Percentiles rank a stretch among this genome's conserved stretches.
Conservation (phyloP, 2,113 vertebrate species). For the Oenanthe melanoleuca region DNA sequence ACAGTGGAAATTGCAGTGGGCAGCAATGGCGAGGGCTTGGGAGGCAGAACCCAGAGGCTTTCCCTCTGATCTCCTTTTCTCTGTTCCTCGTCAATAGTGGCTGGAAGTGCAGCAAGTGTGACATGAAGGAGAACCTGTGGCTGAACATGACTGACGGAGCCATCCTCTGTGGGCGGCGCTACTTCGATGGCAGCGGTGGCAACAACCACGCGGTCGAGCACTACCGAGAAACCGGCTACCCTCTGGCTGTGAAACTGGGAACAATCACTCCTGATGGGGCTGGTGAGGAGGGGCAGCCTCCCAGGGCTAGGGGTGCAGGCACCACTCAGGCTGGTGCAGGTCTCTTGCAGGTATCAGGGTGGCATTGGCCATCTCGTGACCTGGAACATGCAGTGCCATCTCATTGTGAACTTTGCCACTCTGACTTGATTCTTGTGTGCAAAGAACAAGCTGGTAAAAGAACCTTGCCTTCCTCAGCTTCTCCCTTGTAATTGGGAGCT, state of each 20-base stretch:
- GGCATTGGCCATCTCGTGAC: not conserved
- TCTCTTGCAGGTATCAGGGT: not conserved
- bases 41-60: not conserved
- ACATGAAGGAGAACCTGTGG: constrained; percentile 97
- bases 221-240: constrained; percentile 90
- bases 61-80: not conserved
- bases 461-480: not conserved
- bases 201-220: constrained; percentile 95
- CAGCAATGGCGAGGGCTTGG: not conserved
- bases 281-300: constrained; percentile 73
- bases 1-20: rapidly evolving
- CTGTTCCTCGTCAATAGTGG: constrained; percentile 74
- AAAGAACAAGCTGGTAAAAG: not conserved
- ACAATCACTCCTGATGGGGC: constrained; percentile 97
- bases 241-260: constrained; percentile 94
- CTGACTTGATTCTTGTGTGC: not conserved
- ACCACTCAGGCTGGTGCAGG: not conserved
- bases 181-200: constrained; percentile 95
- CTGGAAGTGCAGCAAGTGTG: constrained; percentile 95
- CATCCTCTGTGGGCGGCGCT: constrained; percentile 92
- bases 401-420: not conserved
- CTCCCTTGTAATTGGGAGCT: not conserved
- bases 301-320: not conserved
- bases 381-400: not conserved
- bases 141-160: constrained; percentile 96